Conservation (phyloP, 2,888 invertebrate species). For the Agrotis puta region DNA sequence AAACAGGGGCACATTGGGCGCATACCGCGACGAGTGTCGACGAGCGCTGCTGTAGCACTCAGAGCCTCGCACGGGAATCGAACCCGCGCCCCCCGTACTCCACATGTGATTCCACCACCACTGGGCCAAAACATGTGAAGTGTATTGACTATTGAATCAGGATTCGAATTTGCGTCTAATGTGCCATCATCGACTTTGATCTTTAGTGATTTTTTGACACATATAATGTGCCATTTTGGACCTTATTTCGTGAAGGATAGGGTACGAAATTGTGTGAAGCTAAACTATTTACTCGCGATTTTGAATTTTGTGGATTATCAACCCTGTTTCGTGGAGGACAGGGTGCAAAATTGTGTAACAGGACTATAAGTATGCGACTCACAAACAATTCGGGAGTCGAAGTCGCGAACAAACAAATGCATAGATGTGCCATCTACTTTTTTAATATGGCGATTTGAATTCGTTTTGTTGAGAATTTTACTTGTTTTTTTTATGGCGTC, state of each 20-base stretch:
- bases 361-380: no score
- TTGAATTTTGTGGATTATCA: not conserved
- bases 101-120: slow-evolving; percentile 60
- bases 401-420: not conserved
- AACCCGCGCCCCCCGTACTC: slow-evolving; percentile 52
- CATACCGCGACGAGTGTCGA: slow-evolving; percentile 85
- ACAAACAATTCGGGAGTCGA: no score
- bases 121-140: slow-evolving; percentile 30
- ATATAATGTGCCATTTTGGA: slow-evolving; percentile 31
- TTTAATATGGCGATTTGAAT: not conserved
- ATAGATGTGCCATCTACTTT: slow-evolving; percentile 38
- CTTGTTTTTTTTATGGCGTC: slow-evolving; percentile 16
- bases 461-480: slow-evolving; percentile 26
- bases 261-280: slow-evolving; percentile 1
- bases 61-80: slow-evolving; percentile 52
- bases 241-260: not conserved
- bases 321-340: no score
- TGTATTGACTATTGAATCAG: slow-evolving; percentile 34
- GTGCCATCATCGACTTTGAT: slow-evolving; percentile 39
- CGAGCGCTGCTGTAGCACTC: slow-evolving; percentile 86
- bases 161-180: slow-evolving; percentile 14
- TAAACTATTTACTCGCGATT: slow-evolving; percentile 6
- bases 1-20: slow-evolving; percentile 87
- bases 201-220: slow-evolving; percentile 23
- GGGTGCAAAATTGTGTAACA: no score